Conservation (phyloP, 2,797 vertebrate species). For the Semaprochilodus insignis region DNA sequence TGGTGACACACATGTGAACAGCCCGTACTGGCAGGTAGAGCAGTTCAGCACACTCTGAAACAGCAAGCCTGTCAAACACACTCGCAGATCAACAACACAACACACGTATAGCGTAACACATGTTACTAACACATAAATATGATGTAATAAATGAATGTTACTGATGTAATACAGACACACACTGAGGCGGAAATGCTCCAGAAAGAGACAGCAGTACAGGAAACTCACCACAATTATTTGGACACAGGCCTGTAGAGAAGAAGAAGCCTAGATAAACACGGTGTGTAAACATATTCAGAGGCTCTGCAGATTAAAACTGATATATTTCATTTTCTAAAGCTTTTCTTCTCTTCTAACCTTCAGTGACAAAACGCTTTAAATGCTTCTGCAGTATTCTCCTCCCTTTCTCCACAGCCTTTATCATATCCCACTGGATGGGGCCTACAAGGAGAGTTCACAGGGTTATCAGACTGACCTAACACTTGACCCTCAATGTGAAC, state of each 20-base stretch:
- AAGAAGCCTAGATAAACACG: constrained; percentile 15
- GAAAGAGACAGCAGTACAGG: neutral
- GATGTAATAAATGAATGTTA: too few relatives aligned
- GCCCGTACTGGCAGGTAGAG: constrained; percentile 69
- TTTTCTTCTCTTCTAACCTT: constrained; percentile 63
- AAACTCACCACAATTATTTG: constrained; percentile 78
- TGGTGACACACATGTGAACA: constrained; percentile 69
- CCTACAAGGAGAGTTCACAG: constrained; percentile 51
- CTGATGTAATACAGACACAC: too few relatives aligned
- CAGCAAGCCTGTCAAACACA: constrained; percentile 68
- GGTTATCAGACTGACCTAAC: neutral
- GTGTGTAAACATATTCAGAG: constrained; percentile 4
- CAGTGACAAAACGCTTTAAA: constrained; percentile 68
- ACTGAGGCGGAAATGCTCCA: neutral
- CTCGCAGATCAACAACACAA: constrained; percentile 12
- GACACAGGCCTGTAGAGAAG: constrained; percentile 73
- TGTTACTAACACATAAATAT: too few relatives aligned
- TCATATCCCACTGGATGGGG: constrained; percentile 57
- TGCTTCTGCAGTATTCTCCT: constrained; percentile 73
- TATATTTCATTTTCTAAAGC: neutral
- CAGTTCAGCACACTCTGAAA: constrained; percentile 77
- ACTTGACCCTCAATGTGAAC: neutral
- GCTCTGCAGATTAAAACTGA: constrained; percentile 14
- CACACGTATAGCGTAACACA: too few relatives aligned
- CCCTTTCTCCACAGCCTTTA: constrained; percentile 75